phyloP scores from a whole-genome alignment of 2,113 vertebrate species.

The Entelurus aequoreus region DNA sequence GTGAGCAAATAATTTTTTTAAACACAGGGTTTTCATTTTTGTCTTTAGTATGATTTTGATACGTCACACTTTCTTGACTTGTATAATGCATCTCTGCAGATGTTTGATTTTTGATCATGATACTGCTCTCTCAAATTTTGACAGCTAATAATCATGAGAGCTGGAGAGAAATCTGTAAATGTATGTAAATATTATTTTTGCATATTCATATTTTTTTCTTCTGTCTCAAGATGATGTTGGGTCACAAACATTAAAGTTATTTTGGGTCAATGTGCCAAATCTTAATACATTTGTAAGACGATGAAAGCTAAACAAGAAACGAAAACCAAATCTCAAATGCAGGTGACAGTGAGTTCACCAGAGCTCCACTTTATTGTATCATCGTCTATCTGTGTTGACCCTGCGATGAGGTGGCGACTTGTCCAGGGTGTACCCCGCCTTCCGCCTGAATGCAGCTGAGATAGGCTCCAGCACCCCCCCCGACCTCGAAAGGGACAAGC shows the following conservation, averaged over 20 bases:
- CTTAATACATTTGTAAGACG: not conserved
- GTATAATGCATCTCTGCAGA: not conserved
- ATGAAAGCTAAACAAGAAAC: not conserved
- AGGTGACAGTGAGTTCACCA: too few species aligned
- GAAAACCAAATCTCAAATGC: not conserved
- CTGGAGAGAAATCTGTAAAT: not conserved
- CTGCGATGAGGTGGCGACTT: too few species aligned
- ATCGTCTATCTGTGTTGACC: too few species aligned
- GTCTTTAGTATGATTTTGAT: not conserved
- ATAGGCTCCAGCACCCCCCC: too few species aligned
- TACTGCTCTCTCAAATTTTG: too few species aligned
- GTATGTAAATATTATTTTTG: not conserved
- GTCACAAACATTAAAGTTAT: slow-evolving; percentile 6
- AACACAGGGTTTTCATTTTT: too few species aligned
- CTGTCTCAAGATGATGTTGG: slow-evolving; percentile 2
- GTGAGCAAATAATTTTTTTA: too few species aligned
- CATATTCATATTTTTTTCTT: not conserved
- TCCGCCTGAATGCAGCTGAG: too few species aligned
- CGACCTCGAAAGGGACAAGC: too few species aligned
- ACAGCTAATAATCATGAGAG: not conserved
- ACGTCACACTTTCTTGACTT: not conserved
- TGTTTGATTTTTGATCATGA: too few species aligned
- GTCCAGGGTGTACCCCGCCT: too few species aligned
- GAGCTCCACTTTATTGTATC: too few species aligned
- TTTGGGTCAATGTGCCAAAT: not conserved